These are phyloP conservation scores for Aphaenogaster ashmeadi DNA, from an alignment of 1,140 invertebrate species.

Conservation along the genomic window DNA sequence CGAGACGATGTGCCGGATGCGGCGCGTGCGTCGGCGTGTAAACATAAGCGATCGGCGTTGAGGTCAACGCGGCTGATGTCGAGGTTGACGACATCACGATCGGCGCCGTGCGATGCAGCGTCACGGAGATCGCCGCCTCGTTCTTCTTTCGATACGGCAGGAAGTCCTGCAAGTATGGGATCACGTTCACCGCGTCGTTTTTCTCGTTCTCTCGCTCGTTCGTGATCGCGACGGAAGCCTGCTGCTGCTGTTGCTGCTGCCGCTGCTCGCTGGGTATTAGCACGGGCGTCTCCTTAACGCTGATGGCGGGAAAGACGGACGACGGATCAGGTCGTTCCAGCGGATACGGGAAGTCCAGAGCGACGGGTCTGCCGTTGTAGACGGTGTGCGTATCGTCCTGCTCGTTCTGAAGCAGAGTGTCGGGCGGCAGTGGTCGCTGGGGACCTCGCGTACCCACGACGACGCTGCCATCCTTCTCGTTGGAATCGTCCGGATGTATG, in stretches of 20 bases:
- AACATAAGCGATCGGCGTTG: slow-evolving; percentile 84
- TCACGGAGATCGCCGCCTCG: slow-evolving; percentile 81
- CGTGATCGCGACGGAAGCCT: slow-evolving; percentile 13
- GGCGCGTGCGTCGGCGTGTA: slow-evolving; percentile 82
- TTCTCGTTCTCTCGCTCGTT: slow-evolving; percentile 63
- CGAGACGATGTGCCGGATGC: slow-evolving; percentile 71
- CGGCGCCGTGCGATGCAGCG: slow-evolving; percentile 78
- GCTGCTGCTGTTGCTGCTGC: slow-evolving; percentile 63
- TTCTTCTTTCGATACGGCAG: slow-evolving; percentile 86
- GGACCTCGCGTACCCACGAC: slow-evolving; percentile 88
- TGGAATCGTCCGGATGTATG: slow-evolving; percentile 85
- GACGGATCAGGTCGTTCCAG: slow-evolving; percentile 88
- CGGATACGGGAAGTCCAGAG: slow-evolving; percentile 89
- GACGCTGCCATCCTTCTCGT: slow-evolving; percentile 87
- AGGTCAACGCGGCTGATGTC: slow-evolving; percentile 59
- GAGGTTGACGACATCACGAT: slow-evolving; percentile 56
- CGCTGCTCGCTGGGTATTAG: slow-evolving; percentile 82
- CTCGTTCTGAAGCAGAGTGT: slow-evolving; percentile 83
- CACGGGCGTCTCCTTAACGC: slow-evolving; percentile 82
- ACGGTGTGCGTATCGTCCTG: slow-evolving; percentile 61
- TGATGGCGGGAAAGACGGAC: slow-evolving; percentile 69
- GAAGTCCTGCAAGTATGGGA: slow-evolving; percentile 88
- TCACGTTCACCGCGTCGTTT: slow-evolving; percentile 83
- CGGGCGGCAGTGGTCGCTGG: slow-evolving; percentile 88
- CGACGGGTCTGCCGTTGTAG: slow-evolving; percentile 75